A percentile compares a stretch with the other conserved stretches of the same genome.
Evolutionary conservation across 1,140 invertebrate genomes (phyloP).

Genomic region (Anagrus nilaparvatae): DNA sequence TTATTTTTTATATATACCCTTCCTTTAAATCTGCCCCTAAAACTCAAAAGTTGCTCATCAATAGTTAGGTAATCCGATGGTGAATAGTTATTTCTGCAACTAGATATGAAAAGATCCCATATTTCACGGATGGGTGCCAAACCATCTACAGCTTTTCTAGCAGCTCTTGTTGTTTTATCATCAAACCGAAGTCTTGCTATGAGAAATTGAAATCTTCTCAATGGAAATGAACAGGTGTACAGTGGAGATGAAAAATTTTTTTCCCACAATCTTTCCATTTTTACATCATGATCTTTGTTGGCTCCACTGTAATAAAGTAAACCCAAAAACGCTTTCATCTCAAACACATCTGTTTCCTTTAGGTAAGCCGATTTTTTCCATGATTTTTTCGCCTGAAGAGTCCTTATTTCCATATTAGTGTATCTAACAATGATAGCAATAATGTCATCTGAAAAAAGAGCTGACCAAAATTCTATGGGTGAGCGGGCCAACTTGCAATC

Average conservation of each 20-base stretch:
- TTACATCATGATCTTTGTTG: background rate
- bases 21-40: constrained; percentile 23
- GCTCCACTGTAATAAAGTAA: background rate
- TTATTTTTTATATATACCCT: constrained; percentile 32
- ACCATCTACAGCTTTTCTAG: constrained; percentile 8
- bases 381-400: too few species aligned
- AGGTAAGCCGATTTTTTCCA: too few species aligned
- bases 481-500: too few species aligned
- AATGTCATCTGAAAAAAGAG: too few species aligned
- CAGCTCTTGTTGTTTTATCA: constrained; percentile 10
- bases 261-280: background rate
- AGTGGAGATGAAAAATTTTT: background rate
- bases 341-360: too few species aligned
- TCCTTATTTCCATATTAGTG: too few species aligned
- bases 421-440: too few species aligned
- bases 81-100: constrained; percentile 10
- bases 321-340: too few species aligned
- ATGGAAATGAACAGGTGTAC: background rate
- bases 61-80: constrained; percentile 16
- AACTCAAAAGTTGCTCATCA: constrained; percentile 19
- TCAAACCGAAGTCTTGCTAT: constrained; percentile 10
- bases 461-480: too few species aligned
- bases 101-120: constrained; percentile 13
- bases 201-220: constrained; percentile 5
- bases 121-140: constrained; percentile 14